A percentile compares a stretch with the other conserved stretches of the same genome.
These are phyloP conservation scores for Pteruthius melanotis DNA, from an alignment of 2,113 vertebrate genomes.

Conservation along the genomic window DNA sequence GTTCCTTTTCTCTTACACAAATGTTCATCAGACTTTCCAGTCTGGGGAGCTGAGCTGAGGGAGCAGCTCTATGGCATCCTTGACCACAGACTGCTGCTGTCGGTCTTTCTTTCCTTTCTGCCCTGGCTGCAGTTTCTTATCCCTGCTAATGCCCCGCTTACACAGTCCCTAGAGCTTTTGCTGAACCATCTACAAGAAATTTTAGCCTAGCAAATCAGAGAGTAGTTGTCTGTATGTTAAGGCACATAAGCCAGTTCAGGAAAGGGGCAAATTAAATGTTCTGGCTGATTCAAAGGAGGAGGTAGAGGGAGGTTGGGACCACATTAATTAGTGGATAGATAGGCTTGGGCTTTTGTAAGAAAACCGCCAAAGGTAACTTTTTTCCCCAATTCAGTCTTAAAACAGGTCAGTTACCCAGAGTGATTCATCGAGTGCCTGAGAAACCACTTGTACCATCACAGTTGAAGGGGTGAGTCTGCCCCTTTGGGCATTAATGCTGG, in stretches of 20 bases:
- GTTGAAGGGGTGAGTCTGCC: not conserved
- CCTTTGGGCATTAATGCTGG: not conserved
- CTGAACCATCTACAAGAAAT: not conserved
- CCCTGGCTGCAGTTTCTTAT: not conserved
- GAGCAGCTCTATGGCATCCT: not conserved
- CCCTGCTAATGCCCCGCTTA: not conserved
- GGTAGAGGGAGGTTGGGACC: not conserved
- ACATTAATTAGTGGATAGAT: not conserved
- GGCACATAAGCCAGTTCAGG: not conserved
- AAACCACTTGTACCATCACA: not conserved
- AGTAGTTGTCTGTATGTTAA: not conserved
- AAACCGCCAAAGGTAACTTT: not conserved
- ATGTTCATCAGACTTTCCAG: not conserved
- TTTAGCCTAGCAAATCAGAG: not conserved
- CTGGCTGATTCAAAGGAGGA: not conserved
- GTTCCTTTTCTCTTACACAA: not conserved
- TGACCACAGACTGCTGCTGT: fast-evolving
- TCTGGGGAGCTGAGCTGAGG: not conserved
- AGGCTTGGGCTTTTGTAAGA: not conserved
- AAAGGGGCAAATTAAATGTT: not conserved
- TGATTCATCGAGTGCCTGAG: not conserved
- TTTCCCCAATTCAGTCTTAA: not conserved
- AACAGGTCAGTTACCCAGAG: not conserved
- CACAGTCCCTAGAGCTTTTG: not conserved
- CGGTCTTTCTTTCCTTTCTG: not conserved